Base-by-base conservation (phyloP, 2,888 invertebrate species). In the Lydus trimaculatus region DNA sequence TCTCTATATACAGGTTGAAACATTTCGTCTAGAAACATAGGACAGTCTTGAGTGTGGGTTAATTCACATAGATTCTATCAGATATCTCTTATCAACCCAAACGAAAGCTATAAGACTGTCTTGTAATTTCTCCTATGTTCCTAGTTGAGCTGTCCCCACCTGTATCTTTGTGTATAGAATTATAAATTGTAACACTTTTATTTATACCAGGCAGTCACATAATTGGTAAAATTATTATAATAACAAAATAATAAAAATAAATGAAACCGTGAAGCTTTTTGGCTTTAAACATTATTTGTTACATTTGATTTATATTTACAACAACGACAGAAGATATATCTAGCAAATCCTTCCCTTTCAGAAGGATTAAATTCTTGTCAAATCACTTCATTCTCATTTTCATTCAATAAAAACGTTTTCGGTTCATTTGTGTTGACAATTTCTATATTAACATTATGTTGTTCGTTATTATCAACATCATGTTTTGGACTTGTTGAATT, bases 281-380 rank as follows among this genome's bases (percentile, higher is more conserved):
- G 36, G 13, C 60, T 73, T 79, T 84, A 85, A 76, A 85, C 85
- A 82, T 83, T 81, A 77, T 84, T 83, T 73, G 83, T 82, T 81
- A 77, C 75, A 73, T 80, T 80, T 78, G 82, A 75, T 78, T 82
- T 83, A 74, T 85, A 84, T 84, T 83, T 85, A 83, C 85, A 85
- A 80, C 85, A 85, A 71, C 84, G 84, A 82, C 85, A 85, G 75
- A 85, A 85, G 73, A 85, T 84, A 73, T 84, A 85, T 75, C 82
- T 84, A 76, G 82, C 79, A 69, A 85, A 83, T 73, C 84, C 82
- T 75, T 82, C 84, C 76, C 79, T 76, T 66, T 84, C 84, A 20
- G 81, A 79, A 70, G 82, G 80, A 75, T 78, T 79, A 61, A 84
- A 80, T 76, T 84, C 82, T 73, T 85, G 85, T 85, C 85, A 85